These are phyloP conservation scores for Ameiurus melas DNA, from an alignment of 2,113 vertebrate species.

Conservation along the genomic window DNA sequence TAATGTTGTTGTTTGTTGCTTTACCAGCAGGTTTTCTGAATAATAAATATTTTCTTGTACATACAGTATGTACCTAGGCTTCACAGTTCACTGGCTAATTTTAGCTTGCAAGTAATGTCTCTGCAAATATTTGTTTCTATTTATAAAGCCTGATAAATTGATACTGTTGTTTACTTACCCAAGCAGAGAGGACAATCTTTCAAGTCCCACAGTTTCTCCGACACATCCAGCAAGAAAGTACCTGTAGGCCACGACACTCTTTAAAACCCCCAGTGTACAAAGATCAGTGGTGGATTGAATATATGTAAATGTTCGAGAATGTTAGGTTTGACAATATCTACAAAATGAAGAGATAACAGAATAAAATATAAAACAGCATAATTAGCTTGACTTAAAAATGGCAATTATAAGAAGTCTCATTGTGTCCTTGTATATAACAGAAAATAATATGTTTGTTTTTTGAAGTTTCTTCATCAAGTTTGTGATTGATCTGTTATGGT, in stretches of 20 bases:
- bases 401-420: background rate
- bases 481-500: background rate
- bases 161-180: background rate
- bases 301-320: background rate
- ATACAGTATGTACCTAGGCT: background rate
- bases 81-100: background rate
- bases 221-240: background rate
- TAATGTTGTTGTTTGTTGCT: too few species aligned
- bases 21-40: too few species aligned
- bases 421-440: background rate
- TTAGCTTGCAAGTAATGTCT: background rate
- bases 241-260: background rate
- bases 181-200: background rate
- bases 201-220: background rate
- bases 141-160: background rate
- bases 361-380: background rate
- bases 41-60: background rate
- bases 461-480: background rate
- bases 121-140: background rate
- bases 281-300: background rate
- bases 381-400: background rate
- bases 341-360: background rate
- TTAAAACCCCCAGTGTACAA: background rate
- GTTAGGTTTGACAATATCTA: background rate
- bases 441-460: background rate